phyloP scores from a whole-genome alignment of 1,140 invertebrate species.

The Himalopsyche phryganea region DNA sequence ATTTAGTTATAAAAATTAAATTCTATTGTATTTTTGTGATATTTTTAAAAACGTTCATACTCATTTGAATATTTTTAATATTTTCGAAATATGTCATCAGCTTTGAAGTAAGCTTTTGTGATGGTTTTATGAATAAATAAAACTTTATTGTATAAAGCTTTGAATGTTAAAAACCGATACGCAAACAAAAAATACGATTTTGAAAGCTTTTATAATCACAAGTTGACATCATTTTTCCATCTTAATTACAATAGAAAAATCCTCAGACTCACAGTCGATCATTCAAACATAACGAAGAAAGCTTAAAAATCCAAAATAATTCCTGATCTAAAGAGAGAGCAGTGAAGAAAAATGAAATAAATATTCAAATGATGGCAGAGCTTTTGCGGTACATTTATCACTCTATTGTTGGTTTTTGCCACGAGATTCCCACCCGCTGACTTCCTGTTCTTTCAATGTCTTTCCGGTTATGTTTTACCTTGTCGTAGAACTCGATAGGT shows the following conservation, averaged over 20 bases:
- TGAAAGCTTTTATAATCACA: too few species aligned
- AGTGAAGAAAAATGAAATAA: constrained; percentile 30
- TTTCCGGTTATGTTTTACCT: constrained; percentile 8
- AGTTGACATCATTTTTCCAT: neutral
- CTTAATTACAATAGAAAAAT: constrained; percentile 20
- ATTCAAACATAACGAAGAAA: constrained; percentile 20
- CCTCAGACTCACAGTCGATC: constrained; percentile 8
- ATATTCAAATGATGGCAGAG: constrained; percentile 28
- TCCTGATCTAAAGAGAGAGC: constrained; percentile 10
- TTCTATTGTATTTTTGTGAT: too few species aligned
- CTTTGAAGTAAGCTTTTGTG: too few species aligned
- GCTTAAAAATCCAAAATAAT: constrained; percentile 30
- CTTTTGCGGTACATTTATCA: constrained; percentile 23
- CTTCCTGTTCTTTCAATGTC: constrained; percentile 22
- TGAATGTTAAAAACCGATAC: too few species aligned
- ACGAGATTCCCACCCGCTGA: constrained; percentile 4
- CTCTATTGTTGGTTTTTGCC: constrained; percentile 22
- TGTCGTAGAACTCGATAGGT: too few species aligned
- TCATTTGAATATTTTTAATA: too few species aligned
- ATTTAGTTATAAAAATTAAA: too few species aligned
- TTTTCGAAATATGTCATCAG: too few species aligned
- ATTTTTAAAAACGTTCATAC: too few species aligned
- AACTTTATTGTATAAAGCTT: too few species aligned
- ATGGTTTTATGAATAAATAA: too few species aligned
- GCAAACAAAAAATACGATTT: too few species aligned